Conservation (phyloP, 2,888 invertebrate genomes). For the Tenthredo mesomela region DNA sequence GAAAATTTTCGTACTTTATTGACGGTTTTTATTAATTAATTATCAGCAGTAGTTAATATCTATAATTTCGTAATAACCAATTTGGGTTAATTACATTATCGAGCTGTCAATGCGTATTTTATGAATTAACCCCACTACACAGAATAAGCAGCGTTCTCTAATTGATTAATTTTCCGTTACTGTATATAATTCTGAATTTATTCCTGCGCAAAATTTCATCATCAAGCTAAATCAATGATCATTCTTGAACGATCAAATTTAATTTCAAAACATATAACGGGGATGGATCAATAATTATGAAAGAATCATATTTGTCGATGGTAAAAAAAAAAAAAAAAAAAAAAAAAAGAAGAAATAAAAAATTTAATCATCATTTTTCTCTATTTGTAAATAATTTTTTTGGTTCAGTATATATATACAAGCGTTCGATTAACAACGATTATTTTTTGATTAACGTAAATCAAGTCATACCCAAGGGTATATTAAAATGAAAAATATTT, state of each 20-base stretch:
- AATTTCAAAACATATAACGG: background rate
- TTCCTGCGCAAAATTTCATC: background rate
- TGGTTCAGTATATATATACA: background rate
- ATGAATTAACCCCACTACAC: background rate
- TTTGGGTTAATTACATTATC: slow-evolving; percentile 24
- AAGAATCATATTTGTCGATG: background rate
- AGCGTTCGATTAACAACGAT: background rate
- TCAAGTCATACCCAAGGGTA: background rate
- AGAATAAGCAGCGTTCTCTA: background rate
- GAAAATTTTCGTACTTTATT: slow-evolving; percentile 6
- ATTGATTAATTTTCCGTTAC: slow-evolving; percentile 10
- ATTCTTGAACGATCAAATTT: background rate
- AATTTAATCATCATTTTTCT: background rate
- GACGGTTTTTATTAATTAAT: slow-evolving; percentile 16
- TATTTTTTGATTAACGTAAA: background rate
- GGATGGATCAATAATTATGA: background rate
- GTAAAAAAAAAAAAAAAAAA: too few species aligned
- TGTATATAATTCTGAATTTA: background rate
- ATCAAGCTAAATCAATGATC: background rate
- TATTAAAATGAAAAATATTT: slow-evolving; percentile 1
- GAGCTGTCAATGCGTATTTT: slow-evolving; percentile 7
- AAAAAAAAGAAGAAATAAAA: too few species aligned
- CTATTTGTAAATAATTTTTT: background rate
- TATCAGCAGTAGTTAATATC: background rate
- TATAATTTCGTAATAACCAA: slow-evolving; percentile 29